Evolutionary conservation across 2,888 invertebrate species (phyloP).

Genomic region (Himalopsyche kuldschensis): DNA sequence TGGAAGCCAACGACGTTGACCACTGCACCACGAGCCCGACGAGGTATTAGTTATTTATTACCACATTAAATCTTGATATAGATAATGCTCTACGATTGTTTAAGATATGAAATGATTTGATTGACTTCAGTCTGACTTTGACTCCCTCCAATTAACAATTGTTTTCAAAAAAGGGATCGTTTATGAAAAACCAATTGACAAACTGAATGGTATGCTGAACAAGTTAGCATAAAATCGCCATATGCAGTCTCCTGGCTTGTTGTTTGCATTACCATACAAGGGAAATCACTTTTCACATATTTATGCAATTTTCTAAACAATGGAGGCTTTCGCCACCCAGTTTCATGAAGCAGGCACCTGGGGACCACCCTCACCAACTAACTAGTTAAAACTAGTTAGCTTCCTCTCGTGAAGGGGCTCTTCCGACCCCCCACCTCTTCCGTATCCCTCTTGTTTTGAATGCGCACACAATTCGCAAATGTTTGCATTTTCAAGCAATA

Average conservation of each 20-base stretch:
- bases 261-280: not conserved
- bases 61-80: no score
- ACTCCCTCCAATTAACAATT: no score
- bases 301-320: constrained; percentile 12
- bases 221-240: not conserved
- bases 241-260: not conserved
- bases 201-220: not conserved
- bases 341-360: constrained; percentile 19
- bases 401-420: constrained; percentile 22
- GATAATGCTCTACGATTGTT: no score
- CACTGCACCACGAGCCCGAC: no score
- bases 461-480: not conserved
- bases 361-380: constrained; percentile 28
- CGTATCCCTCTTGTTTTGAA: not conserved
- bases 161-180: no score
- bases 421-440: constrained; percentile 17
- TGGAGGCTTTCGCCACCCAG: not conserved
- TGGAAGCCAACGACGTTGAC: no score
- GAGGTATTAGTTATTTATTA: no score
- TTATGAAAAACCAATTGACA: no score
- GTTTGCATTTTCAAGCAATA: not conserved
- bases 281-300: constrained; percentile 14
- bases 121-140: no score
- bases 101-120: no score
- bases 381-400: constrained; percentile 37